Conservation (phyloP, 2,888 invertebrate genomes). For the Silvanus unidentatus region DNA sequence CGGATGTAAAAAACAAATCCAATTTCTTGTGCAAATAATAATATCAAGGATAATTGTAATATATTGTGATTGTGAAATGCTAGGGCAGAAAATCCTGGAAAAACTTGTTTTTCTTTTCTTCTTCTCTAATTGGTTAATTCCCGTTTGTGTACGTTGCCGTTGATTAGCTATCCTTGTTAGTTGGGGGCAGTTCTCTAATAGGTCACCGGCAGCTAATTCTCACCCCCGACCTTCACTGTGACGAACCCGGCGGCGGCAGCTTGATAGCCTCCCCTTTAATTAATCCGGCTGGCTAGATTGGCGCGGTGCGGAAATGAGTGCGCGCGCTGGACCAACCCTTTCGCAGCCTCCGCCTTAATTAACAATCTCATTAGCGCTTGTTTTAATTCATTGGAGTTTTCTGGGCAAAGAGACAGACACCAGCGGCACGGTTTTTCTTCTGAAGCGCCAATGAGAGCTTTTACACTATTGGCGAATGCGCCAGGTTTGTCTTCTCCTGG, state of each 20-base stretch:
- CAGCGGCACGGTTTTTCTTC: too few relatives aligned
- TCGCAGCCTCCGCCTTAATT: constrained; percentile 44
- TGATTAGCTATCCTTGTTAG: constrained; percentile 20
- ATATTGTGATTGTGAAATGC: too few relatives aligned
- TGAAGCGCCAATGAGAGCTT: neutral
- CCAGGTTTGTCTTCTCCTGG: too few relatives aligned
- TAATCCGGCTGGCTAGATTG: constrained; percentile 42
- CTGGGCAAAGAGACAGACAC: neutral
- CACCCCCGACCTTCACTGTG: constrained; percentile 23
- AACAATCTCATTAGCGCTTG: constrained; percentile 37
- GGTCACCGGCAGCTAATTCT: constrained; percentile 30
- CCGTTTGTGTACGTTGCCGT: constrained; percentile 9
- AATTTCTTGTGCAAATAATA: too few relatives aligned
- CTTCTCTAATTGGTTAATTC: constrained; percentile 22
- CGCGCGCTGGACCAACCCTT: constrained; percentile 44
- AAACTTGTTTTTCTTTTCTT: constrained; percentile 4
- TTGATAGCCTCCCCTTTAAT: constrained; percentile 42
- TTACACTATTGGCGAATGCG: too few relatives aligned
- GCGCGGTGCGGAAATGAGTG: constrained; percentile 48
- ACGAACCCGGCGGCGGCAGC: constrained; percentile 24
- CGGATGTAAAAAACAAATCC: too few relatives aligned
- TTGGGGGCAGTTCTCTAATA: constrained; percentile 23
- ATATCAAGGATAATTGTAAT: too few relatives aligned
- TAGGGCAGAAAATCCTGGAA: too few relatives aligned
- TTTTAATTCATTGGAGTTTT: neutral